Base-by-base conservation (phyloP, 1,140 invertebrate genomes). In the Subanguina moxae region DNA sequence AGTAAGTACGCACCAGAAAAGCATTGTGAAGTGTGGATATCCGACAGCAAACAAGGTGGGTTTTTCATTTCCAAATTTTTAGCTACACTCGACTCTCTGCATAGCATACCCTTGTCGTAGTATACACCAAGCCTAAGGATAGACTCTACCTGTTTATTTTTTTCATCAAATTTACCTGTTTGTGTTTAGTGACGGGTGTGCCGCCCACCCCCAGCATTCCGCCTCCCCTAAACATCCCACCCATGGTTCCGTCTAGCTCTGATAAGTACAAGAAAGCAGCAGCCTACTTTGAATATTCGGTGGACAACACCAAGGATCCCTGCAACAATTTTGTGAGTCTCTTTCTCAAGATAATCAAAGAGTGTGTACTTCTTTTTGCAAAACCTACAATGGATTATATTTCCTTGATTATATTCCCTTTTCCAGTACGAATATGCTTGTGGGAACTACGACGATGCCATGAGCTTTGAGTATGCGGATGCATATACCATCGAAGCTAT, bases 1-100 rank as follows among this genome's bases (percentile, higher is more conserved):
- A 38, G 48, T 15, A 25, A 13, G 7, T 74, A 79, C 32, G 69
- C 77, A 27, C 77, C 77, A 62, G 57, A 38, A n/a, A 70, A 72
- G 19, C 77, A 77, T 59, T 79, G 77, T 64, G 66, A 76, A 46
- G 77, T 79, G 5, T 79, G 77, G 71, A 65, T 45, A 43, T 71
- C 70, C 19, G 70, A 71, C 28, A 67, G 65, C 25, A 57, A 25
- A 46, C 28, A 57, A 28, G 64, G 28, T 70, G n/a, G 21, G 7
- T 38, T 38, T 38, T 38, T 3, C n/a, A n/a, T n/a, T n/a, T n/a
- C n/a, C n/a, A n/a, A n/a, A n/a, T n/a, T n/a, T n/a, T n/a, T n/a
- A n/a, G n/a, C n/a, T n/a, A n/a, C n/a, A n/a, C n/a, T n/a, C n/a
- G n/a, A n/a, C n/a, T n/a, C n/a, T n/a, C n/a, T n/a, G n/a, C n/a